Percentiles rank a stretch among this genome's conserved stretches.
Evolutionary conservation across 2,797 vertebrate genomes (phyloP).

Genomic region (Syndactyla subalaris): DNA sequence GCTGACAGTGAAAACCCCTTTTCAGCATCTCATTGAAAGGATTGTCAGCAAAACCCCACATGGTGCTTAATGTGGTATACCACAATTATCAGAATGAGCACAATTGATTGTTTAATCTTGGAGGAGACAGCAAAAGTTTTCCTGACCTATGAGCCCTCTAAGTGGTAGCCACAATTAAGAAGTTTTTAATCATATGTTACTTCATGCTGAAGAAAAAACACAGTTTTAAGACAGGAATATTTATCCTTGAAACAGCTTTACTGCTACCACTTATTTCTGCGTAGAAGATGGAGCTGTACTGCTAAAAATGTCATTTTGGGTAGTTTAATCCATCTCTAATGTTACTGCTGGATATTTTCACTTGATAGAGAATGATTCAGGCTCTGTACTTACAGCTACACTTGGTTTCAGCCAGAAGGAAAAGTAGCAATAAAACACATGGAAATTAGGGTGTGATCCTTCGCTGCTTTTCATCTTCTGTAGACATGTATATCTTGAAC

Average conservation of each 20-base stretch:
- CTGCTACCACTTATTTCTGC: neutral
- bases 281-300: neutral
- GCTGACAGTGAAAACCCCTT: neutral
- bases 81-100: neutral
- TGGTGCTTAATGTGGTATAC: neutral
- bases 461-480: neutral
- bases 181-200: neutral
- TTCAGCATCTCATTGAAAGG: neutral
- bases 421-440: constrained; percentile 15
- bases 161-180: neutral
- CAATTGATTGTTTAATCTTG: neutral
- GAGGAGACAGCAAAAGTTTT: neutral
- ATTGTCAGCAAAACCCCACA: neutral
- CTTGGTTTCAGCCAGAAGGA: constrained; percentile 27
- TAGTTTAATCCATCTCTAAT: neutral
- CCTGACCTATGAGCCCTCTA: neutral
- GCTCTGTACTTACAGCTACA: neutral
- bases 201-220: neutral
- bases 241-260: neutral
- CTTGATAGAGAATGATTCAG: neutral
- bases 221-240: neutral
- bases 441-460: constrained; percentile 26
- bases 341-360: neutral
- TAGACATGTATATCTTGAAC: neutral
- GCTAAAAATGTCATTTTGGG: neutral